Evolutionary conservation across 1,140 invertebrate genomes (phyloP), one percentile per base, ranked within the genome.

Genomic region (Acyrthosiphon pisum): DNA sequence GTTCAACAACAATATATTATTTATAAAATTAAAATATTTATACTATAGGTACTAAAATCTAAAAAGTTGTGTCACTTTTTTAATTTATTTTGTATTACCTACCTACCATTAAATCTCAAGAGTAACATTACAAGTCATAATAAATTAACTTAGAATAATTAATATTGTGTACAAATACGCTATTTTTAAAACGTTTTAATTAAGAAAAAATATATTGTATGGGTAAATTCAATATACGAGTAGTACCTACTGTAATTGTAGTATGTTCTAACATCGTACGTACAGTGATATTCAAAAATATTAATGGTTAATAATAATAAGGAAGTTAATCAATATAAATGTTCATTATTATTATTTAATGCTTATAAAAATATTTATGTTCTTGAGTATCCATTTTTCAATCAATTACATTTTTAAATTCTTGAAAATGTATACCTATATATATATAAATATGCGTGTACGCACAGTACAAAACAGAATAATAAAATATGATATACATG

Each of bases 1-100:
- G 37, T 22, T 83, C 2, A 83, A 83, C 81, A 83, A 83, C 6
- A 37, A 41, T 76, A n/a, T n/a, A n/a, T 76, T 76, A 76, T 76
- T 76, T 76, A 76, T 76, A 76, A 76, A n/a, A 76, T 76, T 76
- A 76, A 76, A 76, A 76, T 76, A 76, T 76, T 76, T 76, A 76
- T n/a, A n/a, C 50, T n/a, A n/a, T n/a, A 56, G 50, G 50, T 53
- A 76, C 60, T 76, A 76, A 76, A 76, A 76, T 76, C 60, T 76
- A 76, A 76, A 76, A 76, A 76, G 60, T 76, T 35, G n/a, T n/a
- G n/a, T 76, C 60, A 18, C 60, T 76, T n/a, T 76, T 53, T 76
- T 76, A 76, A 76, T 76, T 76, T 76, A 76, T 76, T n/a, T 76
- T 22, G 18, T 76, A 76, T 76, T 76, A 76, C 14, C 60, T 76